phyloP scores from a whole-genome alignment of 2,113 vertebrate genomes.

The Theropithecus gelada region DNA sequence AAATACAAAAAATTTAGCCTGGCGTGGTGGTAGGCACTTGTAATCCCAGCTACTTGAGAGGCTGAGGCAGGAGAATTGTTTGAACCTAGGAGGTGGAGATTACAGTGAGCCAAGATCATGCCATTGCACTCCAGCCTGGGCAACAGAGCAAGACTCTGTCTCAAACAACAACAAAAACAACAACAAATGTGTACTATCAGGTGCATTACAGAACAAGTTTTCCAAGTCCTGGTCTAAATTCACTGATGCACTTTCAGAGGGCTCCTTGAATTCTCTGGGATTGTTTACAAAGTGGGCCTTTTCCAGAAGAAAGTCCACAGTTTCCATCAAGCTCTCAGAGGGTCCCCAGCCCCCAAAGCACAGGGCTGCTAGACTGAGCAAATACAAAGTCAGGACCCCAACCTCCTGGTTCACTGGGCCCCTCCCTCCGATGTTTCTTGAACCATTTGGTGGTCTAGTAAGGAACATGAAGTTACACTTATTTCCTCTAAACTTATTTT shows the following conservation, averaged over 20 bases:
- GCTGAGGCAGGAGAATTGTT: too few species aligned
- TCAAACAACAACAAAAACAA: too few species aligned
- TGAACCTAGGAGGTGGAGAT: too few species aligned
- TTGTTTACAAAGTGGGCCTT: neutral
- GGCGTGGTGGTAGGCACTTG: too few species aligned
- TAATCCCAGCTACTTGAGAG: too few species aligned
- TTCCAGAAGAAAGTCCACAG: neutral
- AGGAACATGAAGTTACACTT: neutral
- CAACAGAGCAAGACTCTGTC: too few species aligned
- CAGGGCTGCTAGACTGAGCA: neutral
- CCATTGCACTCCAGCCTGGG: too few species aligned
- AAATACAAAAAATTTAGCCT: too few species aligned
- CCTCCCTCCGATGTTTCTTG: neutral
- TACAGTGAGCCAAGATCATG: too few species aligned
- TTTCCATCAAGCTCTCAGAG: neutral
- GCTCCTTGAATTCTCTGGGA: neutral
- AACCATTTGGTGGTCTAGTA: too few species aligned
- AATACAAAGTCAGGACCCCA: neutral
- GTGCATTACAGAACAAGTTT: neutral
- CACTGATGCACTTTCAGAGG: neutral
- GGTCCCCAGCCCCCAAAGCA: neutral
- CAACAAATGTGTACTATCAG: too few species aligned
- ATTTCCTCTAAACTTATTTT: neutral
- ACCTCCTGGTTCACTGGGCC: too few species aligned
- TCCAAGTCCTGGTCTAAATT: neutral